phyloP scores from a whole-genome alignment of 2,888 invertebrate genomes.

The Dichetophora obliterata region DNA sequence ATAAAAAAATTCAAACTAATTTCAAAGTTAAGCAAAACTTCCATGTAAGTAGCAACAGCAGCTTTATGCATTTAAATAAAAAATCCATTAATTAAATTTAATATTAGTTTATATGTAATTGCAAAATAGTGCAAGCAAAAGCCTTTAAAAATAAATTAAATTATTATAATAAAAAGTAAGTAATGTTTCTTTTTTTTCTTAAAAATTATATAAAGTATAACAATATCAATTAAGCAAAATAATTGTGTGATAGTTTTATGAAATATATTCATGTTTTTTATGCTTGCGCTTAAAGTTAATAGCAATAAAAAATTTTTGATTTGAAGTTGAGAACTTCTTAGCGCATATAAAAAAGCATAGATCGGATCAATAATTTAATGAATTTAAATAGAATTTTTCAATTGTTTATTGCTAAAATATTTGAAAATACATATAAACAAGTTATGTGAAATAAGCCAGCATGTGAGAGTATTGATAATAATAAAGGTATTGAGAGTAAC shows the following conservation, averaged over 20 bases:
- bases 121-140: neutral
- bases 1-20: too few relatives aligned
- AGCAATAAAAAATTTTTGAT: too few relatives aligned
- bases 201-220: neutral
- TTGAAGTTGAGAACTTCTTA: slow-evolving; percentile 2
- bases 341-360: neutral
- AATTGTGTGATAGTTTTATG: slow-evolving; percentile 28
- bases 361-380: neutral
- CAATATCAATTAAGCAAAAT: neutral
- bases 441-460: too few relatives aligned
- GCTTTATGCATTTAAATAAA: slow-evolving; percentile 16
- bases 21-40: neutral
- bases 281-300: slow-evolving; percentile 7
- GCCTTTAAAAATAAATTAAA: slow-evolving; percentile 10
- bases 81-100: neutral
- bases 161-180: neutral
- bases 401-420: too few relatives aligned
- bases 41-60: neutral
- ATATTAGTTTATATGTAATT: neutral
- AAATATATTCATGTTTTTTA: neutral
- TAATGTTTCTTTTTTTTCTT: neutral
- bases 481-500: too few relatives aligned
- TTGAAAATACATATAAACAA: too few relatives aligned
- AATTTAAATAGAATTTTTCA: too few relatives aligned
- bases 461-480: too few relatives aligned